Percentiles rank a stretch among this genome's conserved stretches.
Evolutionary conservation across 30 jellyfish, hydroid and myxozoan genomes (phyloP).

Genomic region (Catostylus mosaicus): DNA sequence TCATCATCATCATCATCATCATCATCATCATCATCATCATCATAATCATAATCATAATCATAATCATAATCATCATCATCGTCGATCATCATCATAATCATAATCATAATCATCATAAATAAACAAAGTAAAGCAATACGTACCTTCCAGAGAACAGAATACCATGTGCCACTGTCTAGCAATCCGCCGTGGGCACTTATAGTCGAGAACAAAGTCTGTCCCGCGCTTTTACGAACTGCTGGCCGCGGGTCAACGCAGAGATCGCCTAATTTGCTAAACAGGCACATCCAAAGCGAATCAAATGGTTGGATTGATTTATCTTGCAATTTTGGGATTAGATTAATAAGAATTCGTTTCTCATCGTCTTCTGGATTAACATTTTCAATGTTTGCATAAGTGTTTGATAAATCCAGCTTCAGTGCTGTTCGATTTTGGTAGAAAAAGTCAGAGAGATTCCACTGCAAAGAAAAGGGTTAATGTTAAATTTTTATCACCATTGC

Average conservation of each 20-base stretch:
- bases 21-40: no score
- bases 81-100: no score
- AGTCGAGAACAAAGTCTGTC: slow-evolving; percentile 94
- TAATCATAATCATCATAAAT: no score
- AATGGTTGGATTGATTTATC: slow-evolving; percentile 81
- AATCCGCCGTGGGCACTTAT: slow-evolving; percentile 96
- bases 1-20: no score
- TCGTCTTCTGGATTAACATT: slow-evolving; percentile 42
- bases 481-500: no score
- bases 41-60: no score
- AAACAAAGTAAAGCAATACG: neutral
- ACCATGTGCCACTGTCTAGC: slow-evolving; percentile 89
- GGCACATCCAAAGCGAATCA: slow-evolving; percentile 96
- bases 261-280: slow-evolving; percentile 92
- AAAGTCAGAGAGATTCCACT: slow-evolving; percentile 97
- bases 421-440: slow-evolving; percentile 91
- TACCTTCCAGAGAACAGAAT: slow-evolving; percentile 95
- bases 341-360: slow-evolving; percentile 60
- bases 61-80: no score
- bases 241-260: slow-evolving; percentile 99
- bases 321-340: slow-evolving; percentile 56
- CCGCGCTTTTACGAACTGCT: slow-evolving; percentile 98
- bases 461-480: neutral
- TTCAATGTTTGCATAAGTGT: slow-evolving; percentile 60
- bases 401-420: slow-evolving; percentile 72